Percentiles rank a stretch among this genome's conserved stretches.
Conservation (phyloP, 2,888 invertebrate species). For the Nomada ruficornis region DNA sequence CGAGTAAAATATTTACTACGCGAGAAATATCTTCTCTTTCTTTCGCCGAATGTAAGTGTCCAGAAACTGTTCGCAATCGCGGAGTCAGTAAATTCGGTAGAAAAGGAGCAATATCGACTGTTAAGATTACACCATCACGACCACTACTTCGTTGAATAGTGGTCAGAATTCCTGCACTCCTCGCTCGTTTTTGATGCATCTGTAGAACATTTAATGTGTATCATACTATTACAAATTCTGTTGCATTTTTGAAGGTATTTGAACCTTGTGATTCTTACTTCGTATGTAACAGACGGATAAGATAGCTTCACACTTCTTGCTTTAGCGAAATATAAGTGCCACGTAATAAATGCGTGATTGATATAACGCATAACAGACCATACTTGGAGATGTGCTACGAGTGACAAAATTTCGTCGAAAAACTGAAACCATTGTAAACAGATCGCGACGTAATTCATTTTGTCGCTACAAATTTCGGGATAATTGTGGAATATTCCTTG, state of each 20-base stretch:
- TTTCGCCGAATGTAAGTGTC: slow-evolving; percentile 89
- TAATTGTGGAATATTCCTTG: slow-evolving; percentile 97
- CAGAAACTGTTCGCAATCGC: slow-evolving; percentile 83
- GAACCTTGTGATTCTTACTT: slow-evolving; percentile 87
- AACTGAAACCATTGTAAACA: slow-evolving; percentile 93
- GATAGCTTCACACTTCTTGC: slow-evolving; percentile 89
- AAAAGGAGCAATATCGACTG: slow-evolving; percentile 77
- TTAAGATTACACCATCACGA: slow-evolving; percentile 72
- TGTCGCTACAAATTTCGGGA: slow-evolving; percentile 88
- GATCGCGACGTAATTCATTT: slow-evolving; percentile 87
- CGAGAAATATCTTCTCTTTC: slow-evolving; percentile 89
- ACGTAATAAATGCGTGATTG: slow-evolving; percentile 91
- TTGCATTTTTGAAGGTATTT: not conserved
- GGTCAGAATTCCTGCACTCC: slow-evolving; percentile 73
- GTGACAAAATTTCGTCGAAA: slow-evolving; percentile 88
- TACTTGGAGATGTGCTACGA: slow-evolving; percentile 90
- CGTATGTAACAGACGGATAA: slow-evolving; percentile 91
- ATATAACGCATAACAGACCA: slow-evolving; percentile 92
- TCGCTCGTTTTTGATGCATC: slow-evolving; percentile 82
- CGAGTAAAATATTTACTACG: slow-evolving; percentile 93
- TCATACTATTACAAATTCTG: slow-evolving; percentile 2
- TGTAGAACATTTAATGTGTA: slow-evolving; percentile 70
- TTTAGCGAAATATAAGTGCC: slow-evolving; percentile 92
- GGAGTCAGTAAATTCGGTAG: slow-evolving; percentile 81
- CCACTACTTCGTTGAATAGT: slow-evolving; percentile 74